Percentiles rank a stretch among this genome's conserved stretches.
phyloP scores from a whole-genome alignment of 2,888 invertebrate species.

The Ctena decussata region DNA sequence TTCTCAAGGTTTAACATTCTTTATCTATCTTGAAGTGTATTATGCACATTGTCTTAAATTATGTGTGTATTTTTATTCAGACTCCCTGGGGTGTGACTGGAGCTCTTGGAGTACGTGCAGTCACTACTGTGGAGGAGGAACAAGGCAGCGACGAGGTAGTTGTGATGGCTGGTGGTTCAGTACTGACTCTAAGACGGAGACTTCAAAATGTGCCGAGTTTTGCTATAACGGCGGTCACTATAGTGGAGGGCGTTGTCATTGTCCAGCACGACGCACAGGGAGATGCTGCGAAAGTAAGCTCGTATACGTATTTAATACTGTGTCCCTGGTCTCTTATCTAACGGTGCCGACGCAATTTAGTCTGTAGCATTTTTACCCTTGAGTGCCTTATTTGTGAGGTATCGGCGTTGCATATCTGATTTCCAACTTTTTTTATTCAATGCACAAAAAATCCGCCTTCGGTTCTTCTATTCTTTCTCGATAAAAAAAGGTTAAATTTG shows the following conservation, averaged over 20 bases:
- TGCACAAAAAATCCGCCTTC: too few species aligned
- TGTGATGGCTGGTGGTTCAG: constrained; percentile 5
- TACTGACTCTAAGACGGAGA: background rate
- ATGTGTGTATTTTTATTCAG: too few species aligned
- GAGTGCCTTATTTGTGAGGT: too few species aligned
- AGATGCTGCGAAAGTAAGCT: constrained; percentile 10
- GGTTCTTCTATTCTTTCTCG: too few species aligned
- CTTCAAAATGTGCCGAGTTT: background rate
- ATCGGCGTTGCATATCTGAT: too few species aligned
- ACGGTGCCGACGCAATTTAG: too few species aligned
- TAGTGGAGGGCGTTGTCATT: background rate
- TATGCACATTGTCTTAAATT: too few species aligned
- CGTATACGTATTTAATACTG: background rate
- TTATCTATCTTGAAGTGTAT: too few species aligned
- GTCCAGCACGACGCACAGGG: constrained; percentile 6
- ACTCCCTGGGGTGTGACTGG: background rate
- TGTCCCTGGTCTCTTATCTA: background rate
- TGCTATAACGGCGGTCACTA: constrained; percentile 17
- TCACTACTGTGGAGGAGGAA: background rate
- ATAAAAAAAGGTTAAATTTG: too few species aligned
- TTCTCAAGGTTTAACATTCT: too few species aligned
- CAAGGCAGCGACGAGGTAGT: background rate
- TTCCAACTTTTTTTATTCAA: too few species aligned
- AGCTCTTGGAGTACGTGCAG: background rate
- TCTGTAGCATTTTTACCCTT: too few species aligned